phyloP scores from a whole-genome alignment of 2,888 invertebrate genomes.

The Coelinius sp. region DNA sequence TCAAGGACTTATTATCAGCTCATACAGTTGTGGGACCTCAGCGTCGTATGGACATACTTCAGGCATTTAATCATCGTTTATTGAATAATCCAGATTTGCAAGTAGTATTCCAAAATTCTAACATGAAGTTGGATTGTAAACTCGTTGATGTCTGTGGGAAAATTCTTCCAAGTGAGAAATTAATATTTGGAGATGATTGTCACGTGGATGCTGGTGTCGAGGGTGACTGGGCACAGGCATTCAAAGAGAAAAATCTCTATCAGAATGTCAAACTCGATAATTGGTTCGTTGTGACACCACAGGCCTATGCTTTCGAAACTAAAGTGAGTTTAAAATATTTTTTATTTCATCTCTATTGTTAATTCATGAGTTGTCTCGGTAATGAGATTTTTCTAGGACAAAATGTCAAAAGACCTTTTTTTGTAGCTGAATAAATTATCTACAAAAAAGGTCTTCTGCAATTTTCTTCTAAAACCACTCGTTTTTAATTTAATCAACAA shows the following conservation, averaged over 20 bases:
- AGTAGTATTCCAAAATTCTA: slow-evolving; percentile 81
- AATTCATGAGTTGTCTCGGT: too few relatives aligned
- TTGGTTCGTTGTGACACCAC: slow-evolving; percentile 69
- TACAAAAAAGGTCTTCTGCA: too few relatives aligned
- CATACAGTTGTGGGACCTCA: slow-evolving; percentile 84
- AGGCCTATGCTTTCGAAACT: slow-evolving; percentile 56
- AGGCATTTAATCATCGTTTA: slow-evolving; percentile 78
- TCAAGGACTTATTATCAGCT: slow-evolving; percentile 80
- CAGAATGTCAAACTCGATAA: slow-evolving; percentile 58
- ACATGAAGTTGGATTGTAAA: slow-evolving; percentile 76
- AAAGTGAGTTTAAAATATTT: too few relatives aligned
- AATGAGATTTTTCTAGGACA: too few relatives aligned
- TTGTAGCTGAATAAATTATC: too few relatives aligned
- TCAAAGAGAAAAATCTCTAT: slow-evolving; percentile 74
- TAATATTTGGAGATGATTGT: slow-evolving; percentile 72
- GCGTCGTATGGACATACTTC: slow-evolving; percentile 77
- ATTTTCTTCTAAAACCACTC: too few relatives aligned
- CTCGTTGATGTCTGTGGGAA: slow-evolving; percentile 80
- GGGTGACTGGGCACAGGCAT: slow-evolving; percentile 85
- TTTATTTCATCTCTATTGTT: too few relatives aligned
- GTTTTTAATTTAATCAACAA: too few relatives aligned
- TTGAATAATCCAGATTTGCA: slow-evolving; percentile 70
- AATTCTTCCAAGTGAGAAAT: slow-evolving; percentile 77
- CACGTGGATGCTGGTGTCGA: slow-evolving; percentile 74
- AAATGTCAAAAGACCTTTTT: too few relatives aligned